Base-by-base conservation (phyloP, 35 echinoderm and acorn worm genomes). In the Lytechinus pictus region DNA sequence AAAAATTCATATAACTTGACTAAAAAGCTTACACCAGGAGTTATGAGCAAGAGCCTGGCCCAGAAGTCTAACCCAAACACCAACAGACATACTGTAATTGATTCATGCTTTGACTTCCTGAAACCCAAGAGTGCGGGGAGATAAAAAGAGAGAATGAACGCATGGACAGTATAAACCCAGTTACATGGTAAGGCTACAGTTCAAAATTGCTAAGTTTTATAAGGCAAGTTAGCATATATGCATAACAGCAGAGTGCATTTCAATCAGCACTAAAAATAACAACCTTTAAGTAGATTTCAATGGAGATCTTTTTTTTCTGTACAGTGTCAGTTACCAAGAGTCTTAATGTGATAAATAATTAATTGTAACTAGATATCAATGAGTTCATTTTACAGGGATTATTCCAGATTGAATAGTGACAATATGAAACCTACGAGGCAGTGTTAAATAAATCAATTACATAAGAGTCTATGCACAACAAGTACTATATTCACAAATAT, bases 401-500 rank as follows among this genome's bases (percentile, higher is more conserved):
- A 79, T 79, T 79, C 66, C 66, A 79, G 66, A 16, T 79, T 79
- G 66, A 79, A 79, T 79, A 79, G 66, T 79, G 66, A 90, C 14
- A 90, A 90, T 54, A 54, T 93, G 53, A 93, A 93, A 54, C 53
- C 52, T 24, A 93, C 19, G 4, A 79, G 92, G 92, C 92, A 93
- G 92, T 93, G 92, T 93, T 93, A 93, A 93, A 93, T 93, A 93
- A 93, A 52, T 90, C 88, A 89, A 52, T 54, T 53, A 53, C 28
- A 93, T 93, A 93, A 27, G 92, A 53, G 33, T 44, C 33, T 44
- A 44, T 44, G 33, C 33, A 44, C 33, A 44, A 93, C 92, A 54
- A 93, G 92, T 93, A 93, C 92, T 93, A 93, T 93, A 93, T 93
- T 93, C 92, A 93, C 92, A 93, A 93, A 93, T 93, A 93, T 93